Conservation (phyloP, 2,888 invertebrate genomes). For the Drosophila lacicola region DNA sequence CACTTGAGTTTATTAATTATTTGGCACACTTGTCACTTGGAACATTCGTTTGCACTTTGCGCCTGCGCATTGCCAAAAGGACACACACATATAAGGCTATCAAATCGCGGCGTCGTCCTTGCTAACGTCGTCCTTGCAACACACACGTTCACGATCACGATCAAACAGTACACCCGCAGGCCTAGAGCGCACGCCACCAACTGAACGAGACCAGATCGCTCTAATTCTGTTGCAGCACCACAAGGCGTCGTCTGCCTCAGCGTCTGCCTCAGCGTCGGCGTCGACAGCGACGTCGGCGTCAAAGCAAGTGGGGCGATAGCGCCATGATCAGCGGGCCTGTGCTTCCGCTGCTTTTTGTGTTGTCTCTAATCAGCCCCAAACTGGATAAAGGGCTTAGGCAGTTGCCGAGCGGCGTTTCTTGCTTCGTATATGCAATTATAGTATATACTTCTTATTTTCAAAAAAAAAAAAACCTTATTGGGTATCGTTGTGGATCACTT, state of each 20-base stretch:
- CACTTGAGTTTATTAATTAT: conserved; percentile 75
- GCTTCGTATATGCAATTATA: background rate
- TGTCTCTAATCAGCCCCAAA: conserved; percentile 58
- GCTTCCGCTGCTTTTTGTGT: conserved; percentile 45
- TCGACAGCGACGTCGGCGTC: conserved; percentile 12
- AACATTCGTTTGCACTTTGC: conserved; percentile 57
- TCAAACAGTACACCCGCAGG: conserved; percentile 78
- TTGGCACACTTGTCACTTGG: conserved; percentile 48
- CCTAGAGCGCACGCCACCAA: conserved; percentile 83
- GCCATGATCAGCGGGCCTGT: conserved; percentile 40
- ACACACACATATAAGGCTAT: conserved; percentile 17
- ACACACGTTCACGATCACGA: conserved; percentile 35
- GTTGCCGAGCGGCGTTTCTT: conserved; percentile 15
- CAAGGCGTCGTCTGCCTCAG: conserved; percentile 38
- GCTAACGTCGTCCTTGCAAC: conserved; percentile 27
- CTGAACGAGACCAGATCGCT: conserved; percentile 80
- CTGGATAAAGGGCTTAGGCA: conserved; percentile 49
- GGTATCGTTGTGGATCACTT: background rate
- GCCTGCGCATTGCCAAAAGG: conserved; percentile 69
- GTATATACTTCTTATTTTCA: background rate
- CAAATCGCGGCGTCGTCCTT: conserved; percentile 29
- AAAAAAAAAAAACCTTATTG: background rate
- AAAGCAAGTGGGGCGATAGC: conserved; percentile 47
- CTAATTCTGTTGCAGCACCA: conserved; percentile 68
- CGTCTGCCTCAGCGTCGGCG: conserved; percentile 9